Conservation (phyloP, 2,888 invertebrate genomes). For the Dasysyrphus tricinctus region DNA sequence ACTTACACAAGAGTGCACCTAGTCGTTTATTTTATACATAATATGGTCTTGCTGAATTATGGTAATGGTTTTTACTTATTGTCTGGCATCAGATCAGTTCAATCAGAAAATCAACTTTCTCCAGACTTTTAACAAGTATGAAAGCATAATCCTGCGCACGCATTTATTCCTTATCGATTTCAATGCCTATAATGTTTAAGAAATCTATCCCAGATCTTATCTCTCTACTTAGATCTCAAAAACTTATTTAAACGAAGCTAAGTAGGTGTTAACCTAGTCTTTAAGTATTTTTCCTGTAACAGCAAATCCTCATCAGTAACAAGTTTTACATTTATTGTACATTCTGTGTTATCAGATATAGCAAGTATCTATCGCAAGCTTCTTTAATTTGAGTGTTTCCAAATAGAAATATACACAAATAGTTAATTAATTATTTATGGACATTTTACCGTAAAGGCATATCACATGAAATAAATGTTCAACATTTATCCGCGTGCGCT, state of each 20-base stretch:
- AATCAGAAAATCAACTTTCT: conserved; percentile 8
- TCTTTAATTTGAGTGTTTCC: conserved; percentile 33
- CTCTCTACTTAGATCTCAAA: conserved; percentile 1
- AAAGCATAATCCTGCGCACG: background rate
- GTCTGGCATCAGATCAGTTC: background rate
- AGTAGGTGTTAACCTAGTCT: conserved; percentile 67
- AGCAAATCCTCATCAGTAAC: conserved; percentile 11
- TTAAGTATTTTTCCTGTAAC: conserved; percentile 7
- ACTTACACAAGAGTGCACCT: no score
- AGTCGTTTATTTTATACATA: no score
- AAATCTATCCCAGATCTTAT: background rate
- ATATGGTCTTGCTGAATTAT: no score
- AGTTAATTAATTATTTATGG: conserved; percentile 65
- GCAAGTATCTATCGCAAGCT: conserved; percentile 24
- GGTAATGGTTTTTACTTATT: background rate
- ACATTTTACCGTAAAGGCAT: conserved; percentile 60
- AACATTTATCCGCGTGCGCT: conserved; percentile 59
- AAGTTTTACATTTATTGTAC: background rate
- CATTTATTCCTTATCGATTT: background rate
- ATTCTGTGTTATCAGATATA: conserved; percentile 15
- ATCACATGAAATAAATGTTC: conserved; percentile 63
- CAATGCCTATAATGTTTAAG: background rate
- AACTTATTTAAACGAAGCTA: conserved; percentile 29
- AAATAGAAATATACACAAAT: conserved; percentile 26
- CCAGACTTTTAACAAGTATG: background rate